Evolutionary conservation across 2,113 vertebrate genomes (phyloP), one percentile per base, ranked within the genome.

Genomic region (Promerops cafer): DNA sequence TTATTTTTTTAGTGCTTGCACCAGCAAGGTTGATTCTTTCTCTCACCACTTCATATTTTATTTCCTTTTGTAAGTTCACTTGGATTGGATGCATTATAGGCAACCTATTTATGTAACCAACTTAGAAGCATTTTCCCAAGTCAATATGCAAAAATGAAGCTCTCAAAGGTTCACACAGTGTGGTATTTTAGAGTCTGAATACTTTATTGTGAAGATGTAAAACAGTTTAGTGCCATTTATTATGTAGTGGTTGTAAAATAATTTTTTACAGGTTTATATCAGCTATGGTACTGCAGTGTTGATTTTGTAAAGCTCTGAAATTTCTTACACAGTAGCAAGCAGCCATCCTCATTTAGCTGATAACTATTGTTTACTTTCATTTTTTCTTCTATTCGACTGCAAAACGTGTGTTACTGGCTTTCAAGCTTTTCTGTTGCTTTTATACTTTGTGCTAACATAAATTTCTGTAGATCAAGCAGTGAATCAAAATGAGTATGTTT

Each of bases 11-110:
- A 93, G 37, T 87, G 14, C 60, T 83, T 71, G 50, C 75, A 87
- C 27, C 47, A 75, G 37, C 31, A 78, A 65, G 60, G 72, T 81
- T 94, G 76, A 89, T 61, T 86, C 68, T 81, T 94, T 93, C 69
- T 91, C 69, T 95, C 70, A 35, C n/a, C 71, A 81, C 86, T 89
- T 94, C 27, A 23, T 90, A 54, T 83, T 93, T 94, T 81, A 50
- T 78, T 95, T 89, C 26, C 65, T 78, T 80, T 66, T 50, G 31
- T 80, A 42, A 91, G 15, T 23, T 59, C n/a, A 7, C 15, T 52
- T 80, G 59, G 21, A 64, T 33, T 65, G 71, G 20, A 74, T 53
- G 53, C 15, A 39, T 74, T 83, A 39, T 61, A 86, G 82, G 59
- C 50, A 74, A 80, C 16, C 21, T 64, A 39, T 54, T 81, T 94